phyloP scores from a whole-genome alignment of 1,140 invertebrate genomes.

The Cecropterus lyciades region DNA sequence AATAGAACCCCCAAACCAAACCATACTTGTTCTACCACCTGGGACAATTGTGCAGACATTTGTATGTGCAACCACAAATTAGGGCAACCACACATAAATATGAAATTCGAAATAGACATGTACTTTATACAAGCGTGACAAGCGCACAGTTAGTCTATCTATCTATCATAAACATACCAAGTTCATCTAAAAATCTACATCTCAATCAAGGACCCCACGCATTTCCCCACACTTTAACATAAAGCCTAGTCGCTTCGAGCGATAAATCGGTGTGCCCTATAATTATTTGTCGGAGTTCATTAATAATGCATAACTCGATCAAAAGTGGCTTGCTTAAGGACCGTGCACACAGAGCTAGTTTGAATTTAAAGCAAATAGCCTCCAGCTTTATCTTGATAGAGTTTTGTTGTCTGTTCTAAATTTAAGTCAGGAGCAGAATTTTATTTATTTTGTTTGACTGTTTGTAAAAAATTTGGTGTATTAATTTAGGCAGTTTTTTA shows the following conservation, averaged over 20 bases:
- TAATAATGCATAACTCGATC: slow-evolving; percentile 81
- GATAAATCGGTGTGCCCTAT: slow-evolving; percentile 63
- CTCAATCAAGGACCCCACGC: slow-evolving; percentile 44
- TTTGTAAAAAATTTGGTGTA: too few relatives aligned
- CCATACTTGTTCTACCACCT: too few relatives aligned
- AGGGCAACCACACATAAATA: too few relatives aligned
- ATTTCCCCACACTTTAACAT: slow-evolving; percentile 32
- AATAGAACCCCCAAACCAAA: too few relatives aligned
- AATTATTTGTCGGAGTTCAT: slow-evolving; percentile 71
- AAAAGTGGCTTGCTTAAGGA: slow-evolving; percentile 55
- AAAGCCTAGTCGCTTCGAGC: slow-evolving; percentile 42
- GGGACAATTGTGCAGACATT: too few relatives aligned
- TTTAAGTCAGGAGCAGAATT: too few relatives aligned
- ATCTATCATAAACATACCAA: not conserved
- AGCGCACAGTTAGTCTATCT: not conserved
- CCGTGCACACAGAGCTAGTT: slow-evolving; percentile 38
- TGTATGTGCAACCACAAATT: too few relatives aligned
- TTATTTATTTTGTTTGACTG: too few relatives aligned
- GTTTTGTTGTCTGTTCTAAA: too few relatives aligned
- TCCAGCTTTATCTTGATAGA: not conserved
- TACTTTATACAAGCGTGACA: too few relatives aligned
- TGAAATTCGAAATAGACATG: too few relatives aligned
- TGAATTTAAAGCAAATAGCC: not conserved
- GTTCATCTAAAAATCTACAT: slow-evolving; percentile 30
- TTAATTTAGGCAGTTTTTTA: too few relatives aligned